Evolutionary conservation across 92 coral and sea anemone species (phyloP).

Genomic region (Metridium senile): DNA sequence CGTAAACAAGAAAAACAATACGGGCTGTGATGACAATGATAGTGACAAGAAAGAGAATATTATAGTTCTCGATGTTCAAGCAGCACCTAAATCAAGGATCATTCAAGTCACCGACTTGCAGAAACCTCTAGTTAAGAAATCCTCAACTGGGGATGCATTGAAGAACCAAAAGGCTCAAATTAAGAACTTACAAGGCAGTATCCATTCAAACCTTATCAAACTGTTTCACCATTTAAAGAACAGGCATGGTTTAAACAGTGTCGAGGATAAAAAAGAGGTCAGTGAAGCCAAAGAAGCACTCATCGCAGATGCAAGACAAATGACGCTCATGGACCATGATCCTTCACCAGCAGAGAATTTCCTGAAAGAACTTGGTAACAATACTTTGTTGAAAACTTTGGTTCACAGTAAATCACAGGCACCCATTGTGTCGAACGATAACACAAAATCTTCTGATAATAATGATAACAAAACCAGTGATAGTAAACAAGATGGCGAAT

Average conservation of each 20-base stretch:
- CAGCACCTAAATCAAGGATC: conserved; percentile 16
- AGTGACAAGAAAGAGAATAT: conserved; percentile 18
- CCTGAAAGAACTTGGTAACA: conserved; percentile 23
- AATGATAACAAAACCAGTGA: background rate
- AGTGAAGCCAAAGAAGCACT: conserved; percentile 25
- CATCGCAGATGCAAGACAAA: conserved; percentile 26
- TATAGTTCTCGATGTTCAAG: conserved; percentile 1
- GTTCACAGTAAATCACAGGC: conserved; percentile 13
- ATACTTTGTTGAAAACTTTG: conserved; percentile 7
- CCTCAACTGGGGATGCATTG: conserved; percentile 1
- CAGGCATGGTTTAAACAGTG: background rate
- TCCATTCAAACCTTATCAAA: conserved; percentile 69
- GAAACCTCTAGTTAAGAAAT: conserved; percentile 7
- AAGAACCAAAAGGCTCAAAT: conserved; percentile 60
- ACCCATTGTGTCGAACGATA: background rate
- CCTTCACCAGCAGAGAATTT: conserved; percentile 35
- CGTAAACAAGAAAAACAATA: conserved; percentile 5
- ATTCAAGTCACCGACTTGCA: background rate
- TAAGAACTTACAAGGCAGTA: conserved; percentile 69
- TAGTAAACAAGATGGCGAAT: background rate
- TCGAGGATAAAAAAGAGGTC: conserved; percentile 14
- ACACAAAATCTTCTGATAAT: conserved; percentile 7
- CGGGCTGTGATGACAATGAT: conserved; percentile 5
- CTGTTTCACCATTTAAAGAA: conserved; percentile 73
- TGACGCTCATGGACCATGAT: conserved; percentile 27